Evolutionary conservation across 2,888 invertebrate genomes (phyloP), one percentile per base, ranked within the genome.

Genomic region (Marasmarcha lunaedactyla): DNA sequence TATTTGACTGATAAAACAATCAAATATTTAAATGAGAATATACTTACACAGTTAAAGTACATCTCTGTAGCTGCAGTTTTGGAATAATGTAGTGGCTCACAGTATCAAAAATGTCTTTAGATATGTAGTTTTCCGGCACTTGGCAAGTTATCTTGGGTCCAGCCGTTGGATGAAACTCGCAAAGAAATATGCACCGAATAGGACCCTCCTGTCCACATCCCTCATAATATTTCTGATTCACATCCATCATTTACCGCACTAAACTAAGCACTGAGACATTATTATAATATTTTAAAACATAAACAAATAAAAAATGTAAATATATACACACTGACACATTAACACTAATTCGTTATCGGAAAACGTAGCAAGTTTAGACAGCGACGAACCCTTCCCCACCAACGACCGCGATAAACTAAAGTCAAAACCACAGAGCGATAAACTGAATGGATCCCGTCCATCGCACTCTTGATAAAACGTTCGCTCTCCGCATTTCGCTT

Each of bases 81-180:
- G 93, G 93, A 62, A 94, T 94, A 42, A 94, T 90, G 63, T 92
- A 94, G 51, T 90, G 90, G 64, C 90, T 91, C 42, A 93, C 88
- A 37, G 90, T 89, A 69, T 93, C 93, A 71, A 94, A 94, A 42
- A 88, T 88, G 55, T 93, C 92, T 71, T 93, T 93, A 0, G 90
- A 89, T 47, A 94, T 88, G 61, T 88, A 90, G 62, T 91, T 89
- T 51, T 89, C 88, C 37, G 93, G 93, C 46, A 90, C 92, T 85
- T 92, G 92, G 64, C 90, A 91, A 27, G 90, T 89, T 59, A 92
- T 91, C 71, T 89, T 90, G 10, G 91, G 91, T 1, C 92, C 92
- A 36, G 89, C 90, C 12, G 89, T 90, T 7, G 87, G 89, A 64
- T 90, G 90, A 71, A 90, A 90, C 78, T 89, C 91, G 57, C 91